Percentiles rank a stretch among this genome's conserved stretches.
These are phyloP conservation scores for Ptyas mucosa DNA, from an alignment of 2,113 vertebrate genomes.

Conservation along the genomic window DNA sequence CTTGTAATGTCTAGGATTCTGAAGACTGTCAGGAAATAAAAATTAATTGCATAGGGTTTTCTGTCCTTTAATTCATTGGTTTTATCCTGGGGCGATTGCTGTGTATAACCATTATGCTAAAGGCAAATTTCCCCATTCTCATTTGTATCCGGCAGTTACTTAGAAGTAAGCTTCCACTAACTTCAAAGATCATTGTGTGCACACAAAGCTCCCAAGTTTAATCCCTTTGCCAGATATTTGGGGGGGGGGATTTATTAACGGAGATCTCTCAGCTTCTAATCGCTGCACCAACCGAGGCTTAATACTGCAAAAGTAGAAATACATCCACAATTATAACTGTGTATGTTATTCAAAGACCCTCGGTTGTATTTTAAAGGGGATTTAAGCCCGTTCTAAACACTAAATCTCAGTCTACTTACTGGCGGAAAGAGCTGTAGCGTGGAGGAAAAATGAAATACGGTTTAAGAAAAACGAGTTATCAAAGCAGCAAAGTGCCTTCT, in stretches of 20 bases:
- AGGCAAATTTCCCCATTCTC: background rate
- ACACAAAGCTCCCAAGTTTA: background rate
- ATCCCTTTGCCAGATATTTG: too few species aligned
- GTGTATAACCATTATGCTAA: background rate
- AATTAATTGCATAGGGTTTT: background rate
- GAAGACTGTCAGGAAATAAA: background rate
- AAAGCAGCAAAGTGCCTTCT: conserved; percentile 29
- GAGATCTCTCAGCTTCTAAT: background rate
- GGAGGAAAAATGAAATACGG: background rate
- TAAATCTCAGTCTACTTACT: conserved; percentile 18
- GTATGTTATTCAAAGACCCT: background rate
- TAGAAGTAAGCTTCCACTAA: background rate
- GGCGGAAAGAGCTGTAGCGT: background rate
- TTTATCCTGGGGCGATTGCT: background rate
- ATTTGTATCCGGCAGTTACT: background rate
- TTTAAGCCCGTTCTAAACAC: conserved; percentile 28
- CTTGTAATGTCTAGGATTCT: background rate
- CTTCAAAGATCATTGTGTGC: background rate
- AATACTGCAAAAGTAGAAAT: background rate
- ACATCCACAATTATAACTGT: background rate
- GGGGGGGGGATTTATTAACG: background rate
- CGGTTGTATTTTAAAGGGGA: conserved; percentile 1
- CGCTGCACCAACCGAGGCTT: background rate
- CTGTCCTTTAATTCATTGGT: background rate
- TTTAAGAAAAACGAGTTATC: conserved; percentile 20